Percentiles rank a stretch among this genome's conserved stretches.
phyloP scores from a whole-genome alignment of 2,113 vertebrate species.

The Mugil cephalus region DNA sequence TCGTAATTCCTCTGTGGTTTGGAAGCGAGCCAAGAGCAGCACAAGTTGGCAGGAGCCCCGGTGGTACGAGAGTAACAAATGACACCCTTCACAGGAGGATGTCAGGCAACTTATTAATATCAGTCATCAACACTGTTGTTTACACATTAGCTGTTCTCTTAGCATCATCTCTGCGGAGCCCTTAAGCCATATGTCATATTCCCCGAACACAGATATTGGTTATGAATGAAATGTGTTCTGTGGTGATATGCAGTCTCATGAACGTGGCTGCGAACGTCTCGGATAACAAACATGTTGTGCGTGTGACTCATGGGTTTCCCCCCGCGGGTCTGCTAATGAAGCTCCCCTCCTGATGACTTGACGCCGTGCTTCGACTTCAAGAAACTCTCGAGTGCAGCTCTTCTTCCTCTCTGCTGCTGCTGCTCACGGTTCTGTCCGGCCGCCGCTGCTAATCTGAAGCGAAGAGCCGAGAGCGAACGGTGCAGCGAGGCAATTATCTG shows the following conservation, averaged over 20 bases:
- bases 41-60: background rate
- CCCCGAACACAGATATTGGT: background rate
- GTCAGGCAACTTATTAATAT: conserved; percentile 29
- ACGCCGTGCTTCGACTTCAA: too few species aligned
- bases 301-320: conserved; percentile 16
- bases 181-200: background rate
- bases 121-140: background rate
- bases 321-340: background rate
- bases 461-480: background rate
- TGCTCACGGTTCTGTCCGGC: background rate
- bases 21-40: conserved; percentile 17
- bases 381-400: background rate
- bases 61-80: background rate
- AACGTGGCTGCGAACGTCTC: background rate
- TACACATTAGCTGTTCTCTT: background rate
- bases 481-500: background rate
- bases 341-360: conserved; percentile 2
- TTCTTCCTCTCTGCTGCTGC: background rate
- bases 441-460: background rate
- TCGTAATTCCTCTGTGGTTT: conserved; percentile 1
- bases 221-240: background rate
- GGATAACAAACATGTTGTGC: conserved; percentile 18
- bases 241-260: background rate
- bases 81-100: background rate
- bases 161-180: background rate